A percentile compares a stretch with the other conserved stretches of the same genome.
Conservation (phyloP, 53 echinoderm and acorn worm species). For the Arbacia lixula region DNA sequence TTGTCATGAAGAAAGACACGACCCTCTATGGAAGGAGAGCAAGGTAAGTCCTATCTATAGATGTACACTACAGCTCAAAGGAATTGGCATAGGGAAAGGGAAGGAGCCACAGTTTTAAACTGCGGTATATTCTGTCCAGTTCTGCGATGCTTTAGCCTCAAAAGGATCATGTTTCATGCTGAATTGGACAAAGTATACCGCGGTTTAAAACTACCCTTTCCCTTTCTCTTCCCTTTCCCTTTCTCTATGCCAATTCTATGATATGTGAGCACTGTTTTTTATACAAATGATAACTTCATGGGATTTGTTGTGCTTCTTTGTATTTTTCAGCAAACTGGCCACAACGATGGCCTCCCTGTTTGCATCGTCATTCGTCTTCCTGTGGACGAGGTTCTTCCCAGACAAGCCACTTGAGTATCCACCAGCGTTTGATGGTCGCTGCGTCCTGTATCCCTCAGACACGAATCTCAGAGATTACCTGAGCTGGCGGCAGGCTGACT, state of each 20-base stretch:
- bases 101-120: no score
- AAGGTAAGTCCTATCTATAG: no score
- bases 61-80: no score
- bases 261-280: no score
- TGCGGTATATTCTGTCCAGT: no score
- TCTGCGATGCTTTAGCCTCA: no score
- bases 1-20: constrained; percentile 84
- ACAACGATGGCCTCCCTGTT: constrained; percentile 92
- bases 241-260: no score
- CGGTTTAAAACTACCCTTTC: no score
- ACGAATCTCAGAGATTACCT: constrained; percentile 91
- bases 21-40: constrained; percentile 90
- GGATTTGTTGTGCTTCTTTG: background rate
- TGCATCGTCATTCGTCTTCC: constrained; percentile 85
- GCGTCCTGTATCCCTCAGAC: constrained; percentile 85
- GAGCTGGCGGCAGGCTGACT: constrained; percentile 98
- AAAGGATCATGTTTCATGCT: no score
- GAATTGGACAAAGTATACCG: no score
- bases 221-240: no score
- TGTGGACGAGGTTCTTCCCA: constrained; percentile 78
- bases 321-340: constrained; percentile 79
- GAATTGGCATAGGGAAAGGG: no score
- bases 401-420: constrained; percentile 75
- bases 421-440: constrained; percentile 92
- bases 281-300: background rate